Evolutionary conservation across 2,888 invertebrate species (phyloP).

Genomic region (Julus scanicus): DNA sequence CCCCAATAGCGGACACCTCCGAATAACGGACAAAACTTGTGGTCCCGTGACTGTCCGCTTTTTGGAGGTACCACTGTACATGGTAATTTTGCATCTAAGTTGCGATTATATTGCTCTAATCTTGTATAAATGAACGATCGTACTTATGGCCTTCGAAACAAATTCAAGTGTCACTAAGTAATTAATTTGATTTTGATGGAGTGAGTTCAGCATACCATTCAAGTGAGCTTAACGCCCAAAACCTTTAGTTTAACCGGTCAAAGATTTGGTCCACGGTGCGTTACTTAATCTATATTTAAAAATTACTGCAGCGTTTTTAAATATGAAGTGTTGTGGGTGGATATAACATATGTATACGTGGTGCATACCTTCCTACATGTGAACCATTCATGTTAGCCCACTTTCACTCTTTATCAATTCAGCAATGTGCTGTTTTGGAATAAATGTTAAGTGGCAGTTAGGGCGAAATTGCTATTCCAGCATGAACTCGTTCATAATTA

Average conservation of each 20-base stretch:
- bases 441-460: conserved; percentile 11
- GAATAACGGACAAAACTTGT: no score
- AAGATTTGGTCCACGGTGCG: not conserved
- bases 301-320: not conserved
- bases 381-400: conserved; percentile 16
- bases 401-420: not conserved
- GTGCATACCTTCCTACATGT: not conserved
- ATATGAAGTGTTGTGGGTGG: not conserved
- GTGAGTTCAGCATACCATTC: no score
- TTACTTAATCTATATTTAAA: not conserved
- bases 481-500: not conserved
- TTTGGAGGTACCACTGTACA: no score
- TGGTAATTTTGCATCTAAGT: no score
- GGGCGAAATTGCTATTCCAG: not conserved
- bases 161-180: not conserved
- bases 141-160: not conserved
- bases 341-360: no score
- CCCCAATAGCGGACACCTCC: no score
- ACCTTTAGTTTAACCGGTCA: not conserved
- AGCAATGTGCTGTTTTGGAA: not conserved
- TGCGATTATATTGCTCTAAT: no score
- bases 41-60: no score
- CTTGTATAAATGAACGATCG: no score
- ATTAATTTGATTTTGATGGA: not conserved
- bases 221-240: not conserved